Base-by-base conservation (phyloP, 2,113 vertebrate species). In the Reinhardtius hippoglossoides region DNA sequence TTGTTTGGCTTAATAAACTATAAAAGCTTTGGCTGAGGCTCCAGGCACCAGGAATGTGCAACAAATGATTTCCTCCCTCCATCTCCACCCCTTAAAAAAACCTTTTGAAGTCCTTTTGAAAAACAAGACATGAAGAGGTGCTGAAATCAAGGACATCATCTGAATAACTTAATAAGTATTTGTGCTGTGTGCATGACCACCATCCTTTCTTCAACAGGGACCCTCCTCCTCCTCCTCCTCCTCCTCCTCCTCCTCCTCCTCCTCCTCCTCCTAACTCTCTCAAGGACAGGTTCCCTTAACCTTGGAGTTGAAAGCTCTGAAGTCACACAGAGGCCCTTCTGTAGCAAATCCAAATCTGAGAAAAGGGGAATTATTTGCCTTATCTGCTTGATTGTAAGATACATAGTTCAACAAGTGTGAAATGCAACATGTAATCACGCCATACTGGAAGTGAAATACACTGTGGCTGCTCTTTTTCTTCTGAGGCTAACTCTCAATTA, bases 41-140 rank as follows among this genome's bases (percentile, higher is more conserved):
- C 42, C 56, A 52, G 75, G 76, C 58, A 55, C 26, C 2, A 75
- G 87, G 89, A 91, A 92, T 93, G 88, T 93, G 78, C 78, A 83
- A 87, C 89, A 88, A 85, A 89, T 83, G 71, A 89, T 87, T 89
- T 88, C 91, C 90, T 91, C 92, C 91, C 88, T 89, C 64, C 71
- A 80, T 83, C 78, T 82, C 84, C 12, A n/a, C 69, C 88, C 54
- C 80, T 31, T 60, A 54, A 61, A 87, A 87, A 88, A 71, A 60
- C 14, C 74, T 70, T 92, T 90, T 92, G 90, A 92, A 91, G 87
- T 90, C 63, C 59, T 69, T 85, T 78, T 83, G 63, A 85, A 89
- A 92, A 91, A 91, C 88, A 92, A 78, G 82, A 71, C 80, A 59
- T 63, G 82, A 69, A 88, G 82, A 91, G 87, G 91, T 87, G 82